phyloP scores from a whole-genome alignment of 2,113 vertebrate species.

The Monopterus albus region DNA sequence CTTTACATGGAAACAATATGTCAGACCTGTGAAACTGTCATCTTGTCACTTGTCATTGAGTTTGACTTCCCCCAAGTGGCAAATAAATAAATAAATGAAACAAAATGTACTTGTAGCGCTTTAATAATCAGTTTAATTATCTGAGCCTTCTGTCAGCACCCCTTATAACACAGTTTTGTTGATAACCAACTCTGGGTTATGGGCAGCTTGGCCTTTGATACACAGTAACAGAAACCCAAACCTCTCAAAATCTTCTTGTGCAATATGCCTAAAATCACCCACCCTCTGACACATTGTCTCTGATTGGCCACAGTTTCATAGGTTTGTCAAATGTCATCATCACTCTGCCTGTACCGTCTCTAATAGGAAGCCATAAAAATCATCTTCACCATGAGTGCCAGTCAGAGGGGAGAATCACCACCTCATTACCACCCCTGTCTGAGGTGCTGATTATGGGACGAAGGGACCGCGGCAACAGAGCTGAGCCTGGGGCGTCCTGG shows the following conservation, averaged over 20 bases:
- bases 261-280: slow-evolving; percentile 51
- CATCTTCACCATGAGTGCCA: slow-evolving; percentile 67
- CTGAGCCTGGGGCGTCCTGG: slow-evolving; percentile 51
- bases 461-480: slow-evolving; percentile 43
- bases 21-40: too few species aligned
- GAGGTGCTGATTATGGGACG: slow-evolving; percentile 69
- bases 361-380: slow-evolving; percentile 70
- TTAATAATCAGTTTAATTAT: slow-evolving; percentile 26
- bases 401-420: slow-evolving; percentile 60
- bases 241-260: slow-evolving; percentile 55
- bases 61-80: too few species aligned
- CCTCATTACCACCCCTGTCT: slow-evolving; percentile 69
- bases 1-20: too few species aligned
- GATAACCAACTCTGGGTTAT: slow-evolving; percentile 16
- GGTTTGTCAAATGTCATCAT: slow-evolving; percentile 69
- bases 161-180: slow-evolving; percentile 30
- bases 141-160: slow-evolving; percentile 4
- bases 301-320: slow-evolving; percentile 43
- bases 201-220: slow-evolving; percentile 5
- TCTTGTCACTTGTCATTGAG: too few species aligned
- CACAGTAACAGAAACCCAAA: slow-evolving; percentile 46
- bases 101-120: not conserved
- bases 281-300: slow-evolving; percentile 20
- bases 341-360: slow-evolving; percentile 36
- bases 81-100: too few species aligned